These are phyloP conservation scores for Drosophila mojavensis DNA, from an alignment of 1,140 invertebrate genomes.

Conservation along the genomic window DNA sequence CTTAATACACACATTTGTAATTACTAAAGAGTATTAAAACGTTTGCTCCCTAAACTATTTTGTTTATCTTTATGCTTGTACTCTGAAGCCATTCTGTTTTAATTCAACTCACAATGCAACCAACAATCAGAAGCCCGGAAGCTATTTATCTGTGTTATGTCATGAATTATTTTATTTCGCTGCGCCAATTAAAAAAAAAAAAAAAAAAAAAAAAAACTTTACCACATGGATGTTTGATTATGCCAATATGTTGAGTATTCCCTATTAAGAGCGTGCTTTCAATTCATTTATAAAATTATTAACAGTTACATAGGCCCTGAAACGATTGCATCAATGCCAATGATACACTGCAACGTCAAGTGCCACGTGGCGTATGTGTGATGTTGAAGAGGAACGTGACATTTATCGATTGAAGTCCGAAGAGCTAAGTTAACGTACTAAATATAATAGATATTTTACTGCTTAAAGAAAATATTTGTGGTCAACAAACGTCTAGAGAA, in stretches of 20 bases:
- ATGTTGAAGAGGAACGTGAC: constrained; percentile 44
- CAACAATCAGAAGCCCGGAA: background rate
- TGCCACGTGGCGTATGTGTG: constrained; percentile 48
- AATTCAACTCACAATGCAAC: background rate
- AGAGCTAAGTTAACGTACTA: background rate
- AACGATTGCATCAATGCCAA: constrained; percentile 30
- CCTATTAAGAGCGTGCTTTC: constrained; percentile 47
- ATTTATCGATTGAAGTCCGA: constrained; percentile 47
- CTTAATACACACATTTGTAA: too few species aligned
- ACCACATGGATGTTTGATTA: constrained; percentile 61
- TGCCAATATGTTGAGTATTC: constrained; percentile 48
- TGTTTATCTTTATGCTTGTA: background rate
- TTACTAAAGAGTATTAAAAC: too few species aligned
- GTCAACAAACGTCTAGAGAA: constrained; percentile 16
- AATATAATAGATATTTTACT: constrained; percentile 6
- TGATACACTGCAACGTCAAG: constrained; percentile 13
- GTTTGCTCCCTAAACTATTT: background rate
- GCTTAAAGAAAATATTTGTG: constrained; percentile 19
- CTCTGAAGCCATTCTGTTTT: background rate
- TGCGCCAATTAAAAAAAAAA: constrained; percentile 50
- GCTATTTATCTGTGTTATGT: constrained; percentile 33
- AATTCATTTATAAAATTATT: constrained; percentile 53
- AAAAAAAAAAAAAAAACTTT: constrained; percentile 33
- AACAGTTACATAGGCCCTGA: constrained; percentile 39
- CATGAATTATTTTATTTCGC: constrained; percentile 52